A percentile compares a stretch with the other conserved stretches of the same genome.
Evolutionary conservation across 2,888 invertebrate species (phyloP).

Genomic region (Gymnosoma rotundatum): DNA sequence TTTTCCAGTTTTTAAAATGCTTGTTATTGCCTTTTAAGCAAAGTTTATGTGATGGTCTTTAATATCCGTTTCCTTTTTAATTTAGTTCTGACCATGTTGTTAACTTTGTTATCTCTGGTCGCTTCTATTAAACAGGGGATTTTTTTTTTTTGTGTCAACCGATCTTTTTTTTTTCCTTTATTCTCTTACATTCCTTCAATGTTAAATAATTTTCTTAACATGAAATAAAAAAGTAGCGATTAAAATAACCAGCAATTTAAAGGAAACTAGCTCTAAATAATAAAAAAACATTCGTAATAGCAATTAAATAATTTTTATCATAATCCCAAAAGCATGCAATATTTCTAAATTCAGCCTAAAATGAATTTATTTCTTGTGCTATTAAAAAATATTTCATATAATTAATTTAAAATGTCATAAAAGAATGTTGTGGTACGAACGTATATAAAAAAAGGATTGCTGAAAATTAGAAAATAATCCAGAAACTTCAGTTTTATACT

Average conservation of each 20-base stretch:
- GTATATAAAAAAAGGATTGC: too few relatives aligned
- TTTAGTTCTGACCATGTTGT: slow-evolving; percentile 18
- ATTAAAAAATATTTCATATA: too few relatives aligned
- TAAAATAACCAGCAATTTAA: too few relatives aligned
- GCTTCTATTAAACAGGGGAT: not conserved
- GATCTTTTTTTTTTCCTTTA: slow-evolving; percentile 2
- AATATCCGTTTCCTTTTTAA: slow-evolving; percentile 38
- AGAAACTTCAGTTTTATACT: too few relatives aligned
- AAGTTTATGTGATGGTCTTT: not conserved
- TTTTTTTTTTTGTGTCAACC: not conserved
- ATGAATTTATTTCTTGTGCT: not conserved
- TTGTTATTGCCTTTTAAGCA: not conserved
- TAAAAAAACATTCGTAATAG: not conserved
- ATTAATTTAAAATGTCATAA: too few relatives aligned
- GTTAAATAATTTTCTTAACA: not conserved
- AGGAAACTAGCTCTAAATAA: too few relatives aligned
- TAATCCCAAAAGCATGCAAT: slow-evolving; percentile 41
- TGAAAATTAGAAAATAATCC: too few relatives aligned
- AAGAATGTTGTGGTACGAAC: not conserved
- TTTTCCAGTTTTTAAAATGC: too few relatives aligned
- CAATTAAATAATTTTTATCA: slow-evolving; percentile 37
- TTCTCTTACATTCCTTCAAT: not conserved
- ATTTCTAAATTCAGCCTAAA: not conserved
- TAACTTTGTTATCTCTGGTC: slow-evolving; percentile 18
- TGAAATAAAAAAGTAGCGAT: not conserved